These are phyloP conservation scores for Asarcornis scutulata DNA, from an alignment of 2,113 vertebrate genomes.

Conservation along the genomic window DNA sequence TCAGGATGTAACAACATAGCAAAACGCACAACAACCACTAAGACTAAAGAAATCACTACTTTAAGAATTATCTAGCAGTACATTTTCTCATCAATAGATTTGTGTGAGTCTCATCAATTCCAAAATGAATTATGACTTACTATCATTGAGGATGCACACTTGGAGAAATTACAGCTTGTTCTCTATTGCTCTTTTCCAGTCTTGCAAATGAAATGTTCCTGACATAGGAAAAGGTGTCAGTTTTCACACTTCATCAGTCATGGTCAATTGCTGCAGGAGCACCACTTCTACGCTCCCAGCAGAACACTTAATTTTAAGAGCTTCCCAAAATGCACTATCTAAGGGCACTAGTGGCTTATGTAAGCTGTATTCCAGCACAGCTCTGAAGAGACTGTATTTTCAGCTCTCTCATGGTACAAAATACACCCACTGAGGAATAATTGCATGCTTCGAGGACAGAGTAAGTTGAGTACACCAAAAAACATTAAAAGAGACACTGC, in stretches of 20 bases:
- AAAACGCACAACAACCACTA: not conserved
- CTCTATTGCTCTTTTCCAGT: not conserved
- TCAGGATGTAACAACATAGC: not conserved
- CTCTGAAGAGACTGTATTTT: not conserved
- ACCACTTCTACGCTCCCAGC: not conserved
- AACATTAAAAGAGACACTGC: not conserved
- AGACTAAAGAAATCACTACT: not conserved
- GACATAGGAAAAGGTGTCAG: not conserved
- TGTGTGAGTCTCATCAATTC: not conserved
- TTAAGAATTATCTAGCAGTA: not conserved
- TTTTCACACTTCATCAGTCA: not conserved
- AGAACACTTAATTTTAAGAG: not conserved
- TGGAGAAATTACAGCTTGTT: not conserved
- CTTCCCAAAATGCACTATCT: not conserved
- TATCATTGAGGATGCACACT: not conserved
- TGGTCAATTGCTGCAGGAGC: not conserved
- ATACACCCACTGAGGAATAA: not conserved
- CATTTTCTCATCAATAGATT: not conserved
- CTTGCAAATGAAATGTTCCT: not conserved
- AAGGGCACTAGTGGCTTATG: not conserved
- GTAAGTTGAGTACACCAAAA: not conserved
- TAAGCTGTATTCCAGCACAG: not conserved
- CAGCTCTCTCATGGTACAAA: not conserved
- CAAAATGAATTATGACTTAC: not conserved
- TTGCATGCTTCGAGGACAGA: not conserved